Conservation (phyloP, 1,140 invertebrate genomes). For the Habropoda laboriosa region DNA sequence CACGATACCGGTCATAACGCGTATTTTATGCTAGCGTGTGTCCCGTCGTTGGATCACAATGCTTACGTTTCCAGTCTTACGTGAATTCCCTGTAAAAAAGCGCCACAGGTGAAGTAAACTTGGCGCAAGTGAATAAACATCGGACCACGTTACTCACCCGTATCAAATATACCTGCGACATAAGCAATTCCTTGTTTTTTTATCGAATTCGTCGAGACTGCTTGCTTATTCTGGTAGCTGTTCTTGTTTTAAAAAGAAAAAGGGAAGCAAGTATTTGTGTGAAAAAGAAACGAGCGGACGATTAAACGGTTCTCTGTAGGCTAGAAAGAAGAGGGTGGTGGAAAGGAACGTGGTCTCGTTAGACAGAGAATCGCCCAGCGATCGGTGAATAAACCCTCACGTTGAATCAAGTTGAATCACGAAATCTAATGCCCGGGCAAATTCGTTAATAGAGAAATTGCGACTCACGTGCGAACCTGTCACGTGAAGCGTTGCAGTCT, state of each 20-base stretch:
- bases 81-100: background rate
- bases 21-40: constrained; percentile 17
- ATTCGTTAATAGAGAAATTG: constrained; percentile 34
- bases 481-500: constrained; percentile 1
- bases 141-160: no score
- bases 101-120: background rate
- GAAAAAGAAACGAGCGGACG: no score
- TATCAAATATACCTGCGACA: no score
- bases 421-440: constrained; percentile 22
- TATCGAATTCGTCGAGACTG: no score
- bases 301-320: no score
- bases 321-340: no score
- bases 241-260: no score
- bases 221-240: no score
- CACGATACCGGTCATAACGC: constrained; percentile 15
- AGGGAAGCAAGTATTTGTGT: no score
- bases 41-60: background rate
- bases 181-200: no score
- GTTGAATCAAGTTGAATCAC: background rate
- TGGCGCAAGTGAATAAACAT: background rate
- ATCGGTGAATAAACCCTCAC: background rate
- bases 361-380: background rate
- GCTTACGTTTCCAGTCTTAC: constrained; percentile 13
- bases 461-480: constrained; percentile 19
- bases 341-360: background rate